Percentiles rank a stretch among this genome's conserved stretches.
phyloP scores from a whole-genome alignment of 2,113 vertebrate species.

The Narcine bancroftii region DNA sequence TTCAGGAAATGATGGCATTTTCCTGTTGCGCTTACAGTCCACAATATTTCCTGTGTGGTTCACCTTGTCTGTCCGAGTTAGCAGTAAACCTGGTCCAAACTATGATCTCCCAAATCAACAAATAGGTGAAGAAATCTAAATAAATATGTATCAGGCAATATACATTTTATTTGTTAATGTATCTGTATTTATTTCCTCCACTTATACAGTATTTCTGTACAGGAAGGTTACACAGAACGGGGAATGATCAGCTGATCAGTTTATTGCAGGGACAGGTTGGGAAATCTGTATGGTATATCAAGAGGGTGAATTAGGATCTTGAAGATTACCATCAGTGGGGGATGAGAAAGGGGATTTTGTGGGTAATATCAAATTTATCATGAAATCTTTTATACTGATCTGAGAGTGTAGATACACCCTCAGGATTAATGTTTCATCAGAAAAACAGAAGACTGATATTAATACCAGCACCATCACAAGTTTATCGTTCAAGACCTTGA shows the following conservation, averaged over 20 bases:
- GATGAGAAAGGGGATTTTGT: no score
- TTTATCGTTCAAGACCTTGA: not conserved
- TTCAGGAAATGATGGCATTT: not conserved
- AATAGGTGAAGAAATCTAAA: not conserved
- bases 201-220: not conserved
- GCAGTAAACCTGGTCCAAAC: not conserved
- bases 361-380: no score
- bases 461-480: not conserved
- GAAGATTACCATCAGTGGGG: no score
- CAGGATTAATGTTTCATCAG: not conserved
- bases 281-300: no score
- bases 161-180: not conserved
- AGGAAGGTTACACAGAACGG: no score
- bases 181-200: not conserved
- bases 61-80: not conserved
- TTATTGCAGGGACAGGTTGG: no score
- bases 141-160: not conserved
- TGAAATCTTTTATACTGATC: not conserved
- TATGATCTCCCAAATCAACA: not conserved
- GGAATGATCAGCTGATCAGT: no score
- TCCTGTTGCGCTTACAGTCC: not conserved
- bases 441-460: not conserved
- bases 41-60: not conserved
- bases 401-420: not conserved
- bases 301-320: no score